Evolutionary conservation across 2,797 vertebrate genomes (phyloP), one percentile per base, ranked within the genome.

Genomic region (Microtus californicus): DNA sequence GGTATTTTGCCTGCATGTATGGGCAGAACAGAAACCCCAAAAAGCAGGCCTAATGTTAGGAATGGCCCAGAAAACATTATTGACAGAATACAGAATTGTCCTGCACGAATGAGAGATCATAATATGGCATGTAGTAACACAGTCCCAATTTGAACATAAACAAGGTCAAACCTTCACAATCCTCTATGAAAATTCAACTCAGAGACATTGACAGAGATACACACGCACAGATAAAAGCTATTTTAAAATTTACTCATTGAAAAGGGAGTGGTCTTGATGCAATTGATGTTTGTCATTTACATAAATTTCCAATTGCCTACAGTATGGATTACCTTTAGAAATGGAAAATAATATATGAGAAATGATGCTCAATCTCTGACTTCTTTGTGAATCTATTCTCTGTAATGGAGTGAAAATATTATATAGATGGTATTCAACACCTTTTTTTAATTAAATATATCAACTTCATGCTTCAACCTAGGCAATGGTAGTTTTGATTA

Each of bases 381-480:
- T 76, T 65, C 40, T 94, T 45, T 83, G 4, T 59, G 23, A 87
- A 6, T 65, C 43, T 89, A 1, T 23, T 25, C 63, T 61, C 2
- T 76, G 71, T 34, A 86, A 74, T 40, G 37, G 17, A 74, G 25
- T 88, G 21, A 93, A 95, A 94, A 91, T 71, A 87, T 91, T 34
- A 90, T 25, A 37, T 54, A 94, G 43, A 56, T 93, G 51, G 69
- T 65, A 93, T 95, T 93, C n/a, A 86, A 90, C 43, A 95, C 6
- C 74, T 89, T 95, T 48, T 67, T 65, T 76, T 59, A n/a, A 80
- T 87, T 90, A 85, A 95, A 94, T 65, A 79, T 25, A 95, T 56
- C 71, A 45, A 94, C 9, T 91, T 80, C 65, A 85, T 78, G 54
- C 34, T 74, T 94, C n/a, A 90, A 90, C 37, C 4, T 91, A 40